Conservation (phyloP, 2,888 invertebrate genomes). For the Lasioglossum malachurum region DNA sequence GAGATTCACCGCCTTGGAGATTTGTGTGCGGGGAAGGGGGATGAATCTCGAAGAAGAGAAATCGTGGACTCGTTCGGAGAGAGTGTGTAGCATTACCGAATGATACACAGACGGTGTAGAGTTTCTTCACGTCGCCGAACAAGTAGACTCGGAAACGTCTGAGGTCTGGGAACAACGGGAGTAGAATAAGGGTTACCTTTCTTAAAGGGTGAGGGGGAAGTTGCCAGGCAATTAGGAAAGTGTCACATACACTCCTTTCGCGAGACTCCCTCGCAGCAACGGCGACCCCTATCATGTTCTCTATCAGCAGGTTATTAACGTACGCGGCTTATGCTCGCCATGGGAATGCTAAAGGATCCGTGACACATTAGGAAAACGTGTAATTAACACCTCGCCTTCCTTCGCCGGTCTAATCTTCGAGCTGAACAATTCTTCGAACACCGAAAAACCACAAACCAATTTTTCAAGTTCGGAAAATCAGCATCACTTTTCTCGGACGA, state of each 20-base stretch:
- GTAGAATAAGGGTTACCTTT: conserved; percentile 77
- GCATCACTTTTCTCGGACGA: background rate
- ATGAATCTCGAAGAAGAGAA: background rate
- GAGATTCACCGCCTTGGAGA: background rate
- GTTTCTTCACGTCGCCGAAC: conserved; percentile 18
- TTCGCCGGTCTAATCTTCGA: conserved; percentile 2
- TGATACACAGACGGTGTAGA: conserved; percentile 22
- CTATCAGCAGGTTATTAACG: conserved; percentile 75
- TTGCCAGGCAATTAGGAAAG: conserved; percentile 84
- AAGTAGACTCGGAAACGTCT: conserved; percentile 39
- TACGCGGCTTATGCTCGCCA: conserved; percentile 58
- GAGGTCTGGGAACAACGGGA: conserved; percentile 46
- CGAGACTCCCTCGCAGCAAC: conserved; percentile 70
- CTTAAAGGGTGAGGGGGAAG: conserved; percentile 77
- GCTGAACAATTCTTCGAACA: background rate
- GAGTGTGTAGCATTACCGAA: background rate
- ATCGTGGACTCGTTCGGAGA: background rate
- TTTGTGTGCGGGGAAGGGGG: background rate
- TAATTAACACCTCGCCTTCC: conserved; percentile 37
- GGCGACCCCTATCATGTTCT: conserved; percentile 76
- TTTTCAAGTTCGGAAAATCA: background rate
- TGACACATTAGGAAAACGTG: conserved; percentile 49
- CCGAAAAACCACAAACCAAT: background rate
- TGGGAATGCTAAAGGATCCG: conserved; percentile 58
- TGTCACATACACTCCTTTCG: conserved; percentile 83